Conservation (phyloP, 2,888 invertebrate genomes). For the Perdita meconis region DNA sequence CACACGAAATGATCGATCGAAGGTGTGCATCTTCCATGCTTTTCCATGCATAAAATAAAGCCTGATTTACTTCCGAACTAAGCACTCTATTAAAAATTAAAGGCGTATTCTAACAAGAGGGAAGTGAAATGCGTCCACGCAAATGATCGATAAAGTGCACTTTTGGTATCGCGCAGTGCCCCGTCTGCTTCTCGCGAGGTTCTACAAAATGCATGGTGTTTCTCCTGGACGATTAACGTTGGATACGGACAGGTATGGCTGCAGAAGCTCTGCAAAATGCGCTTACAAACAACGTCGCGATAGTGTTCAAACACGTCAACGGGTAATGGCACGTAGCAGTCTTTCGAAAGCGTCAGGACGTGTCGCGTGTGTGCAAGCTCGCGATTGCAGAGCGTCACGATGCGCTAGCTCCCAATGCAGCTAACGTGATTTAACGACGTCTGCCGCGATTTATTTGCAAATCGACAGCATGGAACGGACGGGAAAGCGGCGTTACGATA, state of each 20-base stretch:
- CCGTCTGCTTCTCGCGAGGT: background rate
- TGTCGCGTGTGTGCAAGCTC: constrained; percentile 28
- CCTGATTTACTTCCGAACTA: too few relatives aligned
- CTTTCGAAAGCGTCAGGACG: constrained; percentile 23
- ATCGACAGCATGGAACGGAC: constrained; percentile 21
- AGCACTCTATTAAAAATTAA: too few relatives aligned
- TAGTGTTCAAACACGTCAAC: constrained; percentile 36
- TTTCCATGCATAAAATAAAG: too few relatives aligned
- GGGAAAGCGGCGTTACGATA: background rate
- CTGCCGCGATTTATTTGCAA: constrained; percentile 41
- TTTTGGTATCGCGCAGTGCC: too few relatives aligned
- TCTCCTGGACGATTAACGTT: background rate
- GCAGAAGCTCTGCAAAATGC: background rate
- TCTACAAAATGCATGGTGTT: constrained; percentile 1
- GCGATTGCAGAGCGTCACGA: constrained; percentile 15
- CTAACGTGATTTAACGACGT: constrained; percentile 39
- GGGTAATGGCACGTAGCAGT: constrained; percentile 39
- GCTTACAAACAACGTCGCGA: constrained; percentile 33
- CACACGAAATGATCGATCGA: too few relatives aligned
- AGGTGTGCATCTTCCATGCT: too few relatives aligned
- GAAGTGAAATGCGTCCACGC: too few relatives aligned
- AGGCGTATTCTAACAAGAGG: too few relatives aligned
- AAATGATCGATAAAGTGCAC: too few relatives aligned
- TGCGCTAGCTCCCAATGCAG: constrained; percentile 4
- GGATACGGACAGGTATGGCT: background rate